These are phyloP conservation scores for Caenorhabditis becei DNA, from an alignment of 2,888 invertebrate species.

Conservation along the genomic window DNA sequence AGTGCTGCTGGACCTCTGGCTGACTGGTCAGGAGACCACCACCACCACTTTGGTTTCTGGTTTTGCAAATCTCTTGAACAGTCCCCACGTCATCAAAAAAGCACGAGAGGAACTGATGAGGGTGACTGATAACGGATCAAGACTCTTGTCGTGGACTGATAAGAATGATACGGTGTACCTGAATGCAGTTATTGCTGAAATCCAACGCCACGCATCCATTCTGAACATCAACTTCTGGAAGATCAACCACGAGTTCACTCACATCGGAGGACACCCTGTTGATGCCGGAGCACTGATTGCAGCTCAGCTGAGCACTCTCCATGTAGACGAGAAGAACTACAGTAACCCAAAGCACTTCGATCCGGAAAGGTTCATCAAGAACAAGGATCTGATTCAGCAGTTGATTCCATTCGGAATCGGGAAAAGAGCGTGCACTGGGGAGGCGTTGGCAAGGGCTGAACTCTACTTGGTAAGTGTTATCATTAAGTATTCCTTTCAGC, in stretches of 20 bases:
- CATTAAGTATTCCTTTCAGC: not conserved
- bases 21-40: constrained; percentile 69
- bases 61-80: constrained; percentile 56
- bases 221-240: constrained; percentile 63
- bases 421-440: constrained; percentile 63
- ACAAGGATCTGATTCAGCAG: constrained; percentile 47
- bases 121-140: constrained; percentile 50
- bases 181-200: constrained; percentile 54
- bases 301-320: constrained; percentile 63
- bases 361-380: constrained; percentile 53
- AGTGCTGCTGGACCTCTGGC: constrained; percentile 66
- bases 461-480: constrained; percentile 63
- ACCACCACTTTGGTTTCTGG: constrained; percentile 61
- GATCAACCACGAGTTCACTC: constrained; percentile 31
- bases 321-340: constrained; percentile 56
- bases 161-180: constrained; percentile 36
- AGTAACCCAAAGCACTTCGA: constrained; percentile 48
- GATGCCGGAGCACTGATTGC: constrained; percentile 44
- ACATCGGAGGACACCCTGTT: constrained; percentile 54
- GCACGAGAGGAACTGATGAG: constrained; percentile 43
- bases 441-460: constrained; percentile 64
- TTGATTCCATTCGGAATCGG: constrained; percentile 65
- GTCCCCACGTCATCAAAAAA: constrained; percentile 56
- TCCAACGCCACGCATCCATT: constrained; percentile 66
- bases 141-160: constrained; percentile 21